A percentile compares a stretch with the other conserved stretches of the same genome.
Conservation (phyloP, 2,888 invertebrate genomes). For the Listrodromus nycthemerus region DNA sequence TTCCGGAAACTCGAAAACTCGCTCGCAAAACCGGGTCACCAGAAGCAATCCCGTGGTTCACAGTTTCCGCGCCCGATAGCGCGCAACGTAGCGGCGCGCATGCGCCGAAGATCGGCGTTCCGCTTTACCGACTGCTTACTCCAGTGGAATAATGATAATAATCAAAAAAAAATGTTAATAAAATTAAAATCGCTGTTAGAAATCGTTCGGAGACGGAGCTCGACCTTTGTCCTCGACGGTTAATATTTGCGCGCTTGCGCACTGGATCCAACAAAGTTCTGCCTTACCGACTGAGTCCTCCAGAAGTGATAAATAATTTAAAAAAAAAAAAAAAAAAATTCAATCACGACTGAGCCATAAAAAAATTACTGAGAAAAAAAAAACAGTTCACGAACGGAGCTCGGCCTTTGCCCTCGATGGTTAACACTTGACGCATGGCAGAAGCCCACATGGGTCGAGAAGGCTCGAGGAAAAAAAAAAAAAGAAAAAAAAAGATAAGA, state of each 20-base stretch:
- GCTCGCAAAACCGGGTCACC: constrained; percentile 30
- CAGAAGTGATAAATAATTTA: background rate
- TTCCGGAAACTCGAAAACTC: background rate
- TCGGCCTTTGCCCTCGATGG: constrained; percentile 44
- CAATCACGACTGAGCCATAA: background rate
- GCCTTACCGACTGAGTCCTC: background rate
- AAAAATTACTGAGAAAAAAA: background rate
- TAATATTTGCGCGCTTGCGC: background rate
- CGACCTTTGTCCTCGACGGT: too few relatives aligned
- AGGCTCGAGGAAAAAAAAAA: constrained; percentile 41
- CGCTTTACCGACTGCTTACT: background rate
- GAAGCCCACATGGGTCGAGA: constrained; percentile 14
- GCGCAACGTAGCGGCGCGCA: background rate
- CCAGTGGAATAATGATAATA: background rate
- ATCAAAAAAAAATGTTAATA: background rate
- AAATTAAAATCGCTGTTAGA: background rate
- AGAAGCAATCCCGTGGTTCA: background rate
- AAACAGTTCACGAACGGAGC: constrained; percentile 22
- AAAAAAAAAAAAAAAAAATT: background rate
- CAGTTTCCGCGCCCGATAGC: background rate
- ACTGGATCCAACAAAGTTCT: background rate
- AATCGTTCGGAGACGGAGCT: too few relatives aligned
- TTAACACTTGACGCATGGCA: constrained; percentile 10
- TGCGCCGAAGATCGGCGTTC: background rate
- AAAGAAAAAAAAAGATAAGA: background rate